Percentiles rank a stretch among this genome's conserved stretches.
Evolutionary conservation across 53 echinoderm and acorn worm genomes (phyloP).

Genomic region (Hippasteria phrygiana): DNA sequence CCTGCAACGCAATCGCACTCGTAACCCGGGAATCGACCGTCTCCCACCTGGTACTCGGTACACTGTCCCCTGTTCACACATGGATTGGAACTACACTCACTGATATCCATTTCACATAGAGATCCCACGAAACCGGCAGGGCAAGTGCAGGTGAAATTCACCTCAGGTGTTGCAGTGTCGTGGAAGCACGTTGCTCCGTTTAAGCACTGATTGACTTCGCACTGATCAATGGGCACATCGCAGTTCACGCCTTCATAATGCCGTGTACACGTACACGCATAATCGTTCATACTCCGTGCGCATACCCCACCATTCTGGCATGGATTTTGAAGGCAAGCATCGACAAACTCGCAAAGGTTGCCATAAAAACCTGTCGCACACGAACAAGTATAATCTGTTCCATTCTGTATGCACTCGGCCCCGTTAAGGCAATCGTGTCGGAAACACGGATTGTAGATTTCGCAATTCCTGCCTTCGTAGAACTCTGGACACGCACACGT

Average conservation of each 20-base stretch:
- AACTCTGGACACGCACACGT: constrained; percentile 87
- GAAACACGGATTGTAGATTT: constrained; percentile 88
- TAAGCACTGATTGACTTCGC: constrained; percentile 78
- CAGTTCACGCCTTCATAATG: constrained; percentile 86
- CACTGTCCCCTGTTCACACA: constrained; percentile 84
- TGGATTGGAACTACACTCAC: constrained; percentile 85
- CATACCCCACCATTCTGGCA: constrained; percentile 82
- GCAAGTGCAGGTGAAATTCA: constrained; percentile 85
- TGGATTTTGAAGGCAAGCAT: constrained; percentile 76
- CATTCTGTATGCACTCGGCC: constrained; percentile 80
- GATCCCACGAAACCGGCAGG: constrained; percentile 75
- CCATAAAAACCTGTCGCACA: constrained; percentile 79
- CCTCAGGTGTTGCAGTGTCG: constrained; percentile 72
- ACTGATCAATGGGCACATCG: constrained; percentile 85
- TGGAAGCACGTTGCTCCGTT: constrained; percentile 93
- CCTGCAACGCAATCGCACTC: constrained; percentile 79
- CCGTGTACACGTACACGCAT: constrained; percentile 75
- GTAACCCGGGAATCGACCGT: constrained; percentile 88
- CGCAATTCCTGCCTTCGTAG: constrained; percentile 87
- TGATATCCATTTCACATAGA: constrained; percentile 80
- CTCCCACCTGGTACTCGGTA: constrained; percentile 62
- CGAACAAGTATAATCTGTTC: constrained; percentile 68
- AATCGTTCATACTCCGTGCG: constrained; percentile 46
- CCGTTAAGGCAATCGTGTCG: constrained; percentile 78
- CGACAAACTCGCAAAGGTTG: constrained; percentile 74